Evolutionary conservation across 2,797 vertebrate genomes (phyloP), one percentile per base, ranked within the genome.

Genomic region (Corythornis leucogaster): DNA sequence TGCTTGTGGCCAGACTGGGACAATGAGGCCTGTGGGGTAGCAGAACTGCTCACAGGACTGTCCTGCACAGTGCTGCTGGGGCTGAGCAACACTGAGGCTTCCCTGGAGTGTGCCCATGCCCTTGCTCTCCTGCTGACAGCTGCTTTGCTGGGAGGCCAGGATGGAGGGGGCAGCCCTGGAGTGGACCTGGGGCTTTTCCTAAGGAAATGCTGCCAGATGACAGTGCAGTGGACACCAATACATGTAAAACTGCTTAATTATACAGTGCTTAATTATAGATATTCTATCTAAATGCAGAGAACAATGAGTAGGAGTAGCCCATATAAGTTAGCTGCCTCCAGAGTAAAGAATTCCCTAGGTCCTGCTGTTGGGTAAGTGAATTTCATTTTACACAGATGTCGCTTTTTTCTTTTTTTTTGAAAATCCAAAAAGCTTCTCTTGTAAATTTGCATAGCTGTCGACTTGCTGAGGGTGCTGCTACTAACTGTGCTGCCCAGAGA

Each of bases 291-390:
- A 87, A 78, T 40, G 58, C 57, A 78, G 89, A 96, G 96, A 96
- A 88, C 91, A 94, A 87, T 94, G 96, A 95, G 95, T 85, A 93
- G 94, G 95, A 96, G 96, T 91, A 96, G 86, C 77, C 85, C 38
- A 38, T 77, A 35, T 78, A 82, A 84, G 92, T 81, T 92, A 93
- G 89, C 70, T 93, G 84, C 95, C 95, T 92, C 59, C 38, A 93
- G 94, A 96, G 86, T 95, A 76, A 61, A 64, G 94, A 87, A 93
- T 57, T 94, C 81, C 64, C 69, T 64, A 63, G 80, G 73, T 91
- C 87, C 85, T 84, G 85, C 83, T 93, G 85, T 86, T 94, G 95
- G 85, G 80, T 85, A 93, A 91, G 80, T 94, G 86, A 90, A 94
- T 93, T 94, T 87, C 40, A 89, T 89, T 76, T 96, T 74, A 92